These are phyloP conservation scores for Cyprinella venusta DNA, from an alignment of 2,797 vertebrate species.

Conservation along the genomic window DNA sequence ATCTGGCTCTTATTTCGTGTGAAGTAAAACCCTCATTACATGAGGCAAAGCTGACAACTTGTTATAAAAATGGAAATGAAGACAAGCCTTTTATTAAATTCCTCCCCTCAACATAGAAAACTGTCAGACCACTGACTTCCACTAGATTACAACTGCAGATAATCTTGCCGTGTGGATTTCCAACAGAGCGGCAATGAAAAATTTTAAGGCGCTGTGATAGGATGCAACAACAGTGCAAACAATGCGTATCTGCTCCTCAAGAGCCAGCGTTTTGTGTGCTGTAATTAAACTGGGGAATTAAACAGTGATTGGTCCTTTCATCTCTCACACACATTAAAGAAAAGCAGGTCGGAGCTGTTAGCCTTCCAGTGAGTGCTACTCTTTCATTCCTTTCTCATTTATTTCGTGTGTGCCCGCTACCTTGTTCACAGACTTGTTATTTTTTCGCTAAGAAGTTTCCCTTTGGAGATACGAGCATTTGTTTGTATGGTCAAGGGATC, in stretches of 20 bases:
- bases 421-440: slow-evolving; percentile 11
- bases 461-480: slow-evolving; percentile 52
- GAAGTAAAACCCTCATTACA: slow-evolving; percentile 72
- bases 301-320: slow-evolving; percentile 60
- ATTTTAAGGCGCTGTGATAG: slow-evolving; percentile 50
- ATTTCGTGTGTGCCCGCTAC: slow-evolving; percentile 36
- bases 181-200: slow-evolving; percentile 44
- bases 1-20: slow-evolving; percentile 71
- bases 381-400: slow-evolving; percentile 15
- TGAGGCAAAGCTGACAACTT: slow-evolving; percentile 68
- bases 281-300: slow-evolving; percentile 69
- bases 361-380: slow-evolving; percentile 54
- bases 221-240: slow-evolving; percentile 53
- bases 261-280: slow-evolving; percentile 55
- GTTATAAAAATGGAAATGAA: slow-evolving; percentile 75
- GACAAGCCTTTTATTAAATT: slow-evolving; percentile 66
- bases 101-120: slow-evolving; percentile 56
- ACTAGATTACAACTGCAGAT: slow-evolving; percentile 64
- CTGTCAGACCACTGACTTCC: slow-evolving; percentile 61
- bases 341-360: slow-evolving; percentile 41
- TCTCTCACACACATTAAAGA: slow-evolving; percentile 40
- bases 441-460: slow-evolving; percentile 49
- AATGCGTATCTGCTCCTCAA: slow-evolving; percentile 53
- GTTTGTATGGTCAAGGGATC: neutral
- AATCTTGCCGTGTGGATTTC: slow-evolving; percentile 61